A percentile compares a stretch with the other conserved stretches of the same genome.
These are phyloP conservation scores for Xestia sexstrigata DNA, from an alignment of 2,888 invertebrate genomes.

Conservation along the genomic window DNA sequence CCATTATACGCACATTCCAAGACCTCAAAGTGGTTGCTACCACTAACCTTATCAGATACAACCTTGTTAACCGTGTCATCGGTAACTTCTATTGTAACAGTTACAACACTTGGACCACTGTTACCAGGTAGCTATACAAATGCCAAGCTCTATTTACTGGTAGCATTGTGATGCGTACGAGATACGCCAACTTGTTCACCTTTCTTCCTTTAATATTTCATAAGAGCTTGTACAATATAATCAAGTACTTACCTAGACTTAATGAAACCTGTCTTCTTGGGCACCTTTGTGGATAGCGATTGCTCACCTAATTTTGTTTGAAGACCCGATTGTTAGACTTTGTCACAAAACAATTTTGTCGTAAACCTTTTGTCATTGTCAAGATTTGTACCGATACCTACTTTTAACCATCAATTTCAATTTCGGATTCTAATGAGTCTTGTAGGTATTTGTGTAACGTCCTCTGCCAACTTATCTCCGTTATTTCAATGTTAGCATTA, in stretches of 20 bases:
- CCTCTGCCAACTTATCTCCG: neutral
- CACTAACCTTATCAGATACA: slow-evolving; percentile 54
- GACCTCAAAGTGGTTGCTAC: slow-evolving; percentile 23
- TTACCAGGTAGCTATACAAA: slow-evolving; percentile 73
- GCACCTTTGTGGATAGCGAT: slow-evolving; percentile 2
- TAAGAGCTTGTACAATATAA: slow-evolving; percentile 61
- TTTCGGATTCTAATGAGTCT: neutral
- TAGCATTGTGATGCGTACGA: slow-evolving; percentile 81
- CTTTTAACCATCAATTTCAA: neutral
- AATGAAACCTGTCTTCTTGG: slow-evolving; percentile 33
- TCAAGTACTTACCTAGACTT: slow-evolving; percentile 50
- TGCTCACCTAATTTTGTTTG: slow-evolving; percentile 4
- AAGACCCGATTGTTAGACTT: neutral
- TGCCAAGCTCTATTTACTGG: slow-evolving; percentile 84
- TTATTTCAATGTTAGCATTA: neutral
- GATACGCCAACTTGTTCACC: slow-evolving; percentile 82
- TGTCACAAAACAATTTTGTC: neutral
- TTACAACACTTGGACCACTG: slow-evolving; percentile 54
- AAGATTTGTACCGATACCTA: neutral
- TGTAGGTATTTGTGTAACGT: neutral
- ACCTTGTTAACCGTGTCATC: slow-evolving; percentile 62
- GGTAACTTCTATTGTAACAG: slow-evolving; percentile 58
- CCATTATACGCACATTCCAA: slow-evolving; percentile 37
- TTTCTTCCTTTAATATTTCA: slow-evolving; percentile 79
- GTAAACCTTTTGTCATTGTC: neutral